Conservation (phyloP, 1,140 invertebrate genomes). For the Bombus impatiens region DNA sequence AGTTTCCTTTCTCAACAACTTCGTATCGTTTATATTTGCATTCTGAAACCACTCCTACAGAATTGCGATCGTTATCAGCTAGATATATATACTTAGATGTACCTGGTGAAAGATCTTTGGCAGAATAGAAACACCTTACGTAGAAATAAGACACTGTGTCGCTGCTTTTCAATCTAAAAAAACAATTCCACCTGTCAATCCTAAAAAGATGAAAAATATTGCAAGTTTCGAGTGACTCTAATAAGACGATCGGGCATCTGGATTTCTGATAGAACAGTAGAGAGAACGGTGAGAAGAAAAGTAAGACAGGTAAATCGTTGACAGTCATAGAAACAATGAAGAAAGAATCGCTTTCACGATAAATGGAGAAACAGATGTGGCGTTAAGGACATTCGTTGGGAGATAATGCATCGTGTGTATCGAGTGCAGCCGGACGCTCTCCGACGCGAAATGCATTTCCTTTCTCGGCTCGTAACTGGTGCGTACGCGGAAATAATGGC, state of each 20-base stretch:
- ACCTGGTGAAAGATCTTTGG: too few species aligned
- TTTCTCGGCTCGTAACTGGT: slow-evolving; percentile 39
- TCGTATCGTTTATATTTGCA: background rate
- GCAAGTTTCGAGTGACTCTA: background rate
- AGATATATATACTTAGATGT: too few species aligned
- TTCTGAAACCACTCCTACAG: background rate
- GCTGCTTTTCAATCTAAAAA: too few species aligned
- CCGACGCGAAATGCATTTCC: slow-evolving; percentile 40
- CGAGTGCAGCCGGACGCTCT: slow-evolving; percentile 37
- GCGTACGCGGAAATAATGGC: slow-evolving; percentile 33
- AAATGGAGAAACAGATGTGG: slow-evolving; percentile 15
- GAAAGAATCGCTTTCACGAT: slow-evolving; percentile 33
- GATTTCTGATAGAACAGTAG: background rate
- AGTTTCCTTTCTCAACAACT: background rate
- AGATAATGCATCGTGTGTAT: slow-evolving; percentile 33
- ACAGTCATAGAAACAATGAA: background rate
- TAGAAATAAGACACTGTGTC: too few species aligned
- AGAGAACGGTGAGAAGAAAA: background rate
- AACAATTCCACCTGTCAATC: too few species aligned
- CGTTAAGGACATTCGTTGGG: background rate
- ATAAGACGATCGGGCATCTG: background rate
- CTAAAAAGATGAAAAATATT: background rate
- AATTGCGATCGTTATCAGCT: background rate
- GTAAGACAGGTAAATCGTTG: background rate
- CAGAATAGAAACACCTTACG: too few species aligned